A percentile compares a stretch with the other conserved stretches of the same genome.
Conservation (phyloP, 2,888 invertebrate species). For the Ophioninae sp. region DNA sequence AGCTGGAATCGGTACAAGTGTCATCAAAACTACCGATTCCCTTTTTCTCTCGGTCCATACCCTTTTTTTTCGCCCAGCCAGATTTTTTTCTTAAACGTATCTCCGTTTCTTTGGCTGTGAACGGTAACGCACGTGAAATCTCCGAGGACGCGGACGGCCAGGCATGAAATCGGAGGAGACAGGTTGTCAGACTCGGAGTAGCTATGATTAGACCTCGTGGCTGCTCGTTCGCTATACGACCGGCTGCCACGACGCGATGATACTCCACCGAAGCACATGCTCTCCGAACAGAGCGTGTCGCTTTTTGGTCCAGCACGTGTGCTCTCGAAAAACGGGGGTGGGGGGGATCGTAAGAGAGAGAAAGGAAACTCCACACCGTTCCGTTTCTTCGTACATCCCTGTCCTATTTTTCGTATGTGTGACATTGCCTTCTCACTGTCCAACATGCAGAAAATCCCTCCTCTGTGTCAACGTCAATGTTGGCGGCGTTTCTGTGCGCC, state of each 20-base stretch:
- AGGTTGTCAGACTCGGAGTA: conserved; percentile 78
- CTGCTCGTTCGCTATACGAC: conserved; percentile 60
- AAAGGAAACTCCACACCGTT: conserved; percentile 41
- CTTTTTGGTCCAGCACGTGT: conserved; percentile 71
- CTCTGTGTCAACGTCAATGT: conserved; percentile 53
- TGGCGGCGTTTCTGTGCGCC: conserved; percentile 71
- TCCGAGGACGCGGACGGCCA: conserved; percentile 67
- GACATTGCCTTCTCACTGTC: conserved; percentile 18
- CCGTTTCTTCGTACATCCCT: conserved; percentile 65
- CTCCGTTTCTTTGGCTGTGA: too few species aligned
- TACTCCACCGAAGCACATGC: conserved; percentile 64
- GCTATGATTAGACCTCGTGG: conserved; percentile 79
- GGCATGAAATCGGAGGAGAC: conserved; percentile 81
- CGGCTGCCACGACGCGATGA: conserved; percentile 17
- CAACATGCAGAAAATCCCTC: conserved; percentile 32
- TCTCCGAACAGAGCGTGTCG: conserved; percentile 72
- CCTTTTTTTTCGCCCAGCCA: conserved; percentile 7
- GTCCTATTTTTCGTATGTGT: conserved; percentile 46
- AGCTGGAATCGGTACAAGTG: too few species aligned
- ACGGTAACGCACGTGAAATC: conserved; percentile 1
- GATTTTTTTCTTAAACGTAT: conserved; percentile 3
- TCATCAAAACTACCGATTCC: too few species aligned
- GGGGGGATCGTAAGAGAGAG: conserved; percentile 10
- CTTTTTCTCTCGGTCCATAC: not conserved
- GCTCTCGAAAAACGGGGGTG: conserved; percentile 18